Conservation (phyloP, 2,888 invertebrate species). For the Cyclophora punctaria region DNA sequence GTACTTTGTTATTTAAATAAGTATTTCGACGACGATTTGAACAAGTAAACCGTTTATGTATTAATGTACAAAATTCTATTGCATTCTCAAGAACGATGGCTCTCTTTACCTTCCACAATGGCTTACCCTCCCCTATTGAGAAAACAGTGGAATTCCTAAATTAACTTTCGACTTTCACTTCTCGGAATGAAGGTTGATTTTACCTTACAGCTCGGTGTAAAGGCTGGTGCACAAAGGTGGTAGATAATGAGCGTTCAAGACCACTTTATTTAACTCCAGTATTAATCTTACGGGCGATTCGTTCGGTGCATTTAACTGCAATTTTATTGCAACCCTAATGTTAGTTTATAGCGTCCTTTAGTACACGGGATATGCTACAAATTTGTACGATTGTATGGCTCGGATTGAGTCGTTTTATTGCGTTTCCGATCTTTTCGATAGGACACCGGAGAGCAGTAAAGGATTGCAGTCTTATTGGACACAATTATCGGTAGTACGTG, state of each 20-base stretch:
- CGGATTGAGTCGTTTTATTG: conserved; percentile 9
- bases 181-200: conserved; percentile 2
- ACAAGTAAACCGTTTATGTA: neutral
- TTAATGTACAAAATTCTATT: neutral
- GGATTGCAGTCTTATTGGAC: neutral
- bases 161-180: neutral
- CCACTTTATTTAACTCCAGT: conserved; percentile 28
- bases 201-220: conserved; percentile 1
- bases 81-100: neutral
- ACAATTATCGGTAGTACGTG: neutral
- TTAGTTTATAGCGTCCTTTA: conserved; percentile 26
- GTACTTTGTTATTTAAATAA: neutral
- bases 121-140: neutral
- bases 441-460: conserved; percentile 12
- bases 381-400: conserved; percentile 14
- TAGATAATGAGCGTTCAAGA: conserved; percentile 19
- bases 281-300: conserved; percentile 39
- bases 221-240: conserved; percentile 11
- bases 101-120: conserved; percentile 5
- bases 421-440: conserved; percentile 9
- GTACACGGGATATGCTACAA: conserved; percentile 18
- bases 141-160: neutral
- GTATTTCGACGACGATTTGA: neutral
- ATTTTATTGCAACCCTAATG: conserved; percentile 40
- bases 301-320: conserved; percentile 34